phyloP scores from a whole-genome alignment of 2,113 vertebrate genomes.

The Ahaetulla prasina region DNA sequence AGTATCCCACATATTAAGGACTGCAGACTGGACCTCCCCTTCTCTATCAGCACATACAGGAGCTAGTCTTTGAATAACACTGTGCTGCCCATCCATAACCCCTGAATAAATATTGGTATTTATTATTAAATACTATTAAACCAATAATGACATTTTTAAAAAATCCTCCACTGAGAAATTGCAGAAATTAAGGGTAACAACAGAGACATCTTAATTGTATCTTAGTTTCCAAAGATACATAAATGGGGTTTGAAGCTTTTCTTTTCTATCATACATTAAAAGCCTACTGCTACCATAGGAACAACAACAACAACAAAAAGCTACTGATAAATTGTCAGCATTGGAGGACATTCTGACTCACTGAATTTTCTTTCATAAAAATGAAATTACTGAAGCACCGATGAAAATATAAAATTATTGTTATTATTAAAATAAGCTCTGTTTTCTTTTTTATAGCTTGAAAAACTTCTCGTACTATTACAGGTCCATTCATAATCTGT shows the following conservation, averaged over 20 bases:
- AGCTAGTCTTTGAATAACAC: background rate
- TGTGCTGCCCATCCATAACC: background rate
- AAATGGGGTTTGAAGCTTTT: background rate
- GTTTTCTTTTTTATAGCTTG: background rate
- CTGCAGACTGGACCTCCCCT: background rate
- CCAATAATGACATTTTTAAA: background rate
- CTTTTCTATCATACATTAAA: conserved; percentile 13
- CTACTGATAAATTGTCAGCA: conserved; percentile 34
- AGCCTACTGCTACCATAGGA: conserved; percentile 11
- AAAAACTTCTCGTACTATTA: background rate
- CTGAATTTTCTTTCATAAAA: background rate
- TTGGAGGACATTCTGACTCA: conserved; percentile 38
- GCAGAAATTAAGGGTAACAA: background rate
- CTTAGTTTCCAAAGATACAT: background rate
- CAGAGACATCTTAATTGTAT: background rate
- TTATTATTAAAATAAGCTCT: conserved; percentile 20
- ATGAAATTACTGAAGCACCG: background rate
- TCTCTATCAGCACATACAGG: background rate
- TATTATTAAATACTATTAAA: background rate
- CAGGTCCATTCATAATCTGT: background rate
- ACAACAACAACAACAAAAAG: background rate
- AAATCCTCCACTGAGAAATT: background rate
- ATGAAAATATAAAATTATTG: background rate
- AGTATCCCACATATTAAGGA: background rate
- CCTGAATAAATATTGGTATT: background rate